phyloP scores from a whole-genome alignment of 1,140 invertebrate species.

The Tetragonula clypearis region DNA sequence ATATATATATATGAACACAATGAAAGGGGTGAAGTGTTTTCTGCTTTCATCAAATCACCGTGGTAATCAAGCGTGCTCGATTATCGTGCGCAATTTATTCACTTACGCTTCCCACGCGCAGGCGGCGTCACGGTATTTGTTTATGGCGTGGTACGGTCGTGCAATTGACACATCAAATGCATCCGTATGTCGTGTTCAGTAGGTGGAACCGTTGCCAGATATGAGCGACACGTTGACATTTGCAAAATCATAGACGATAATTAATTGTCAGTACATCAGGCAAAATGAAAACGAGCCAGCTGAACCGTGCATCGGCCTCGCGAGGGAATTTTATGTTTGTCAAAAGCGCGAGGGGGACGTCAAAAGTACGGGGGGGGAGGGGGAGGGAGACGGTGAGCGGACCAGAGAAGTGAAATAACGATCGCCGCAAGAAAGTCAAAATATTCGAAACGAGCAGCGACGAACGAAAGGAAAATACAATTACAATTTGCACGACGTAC shows the following conservation, averaged over 20 bases:
- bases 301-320: not conserved
- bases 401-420: too few relatives aligned
- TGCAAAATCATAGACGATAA: slow-evolving; percentile 44
- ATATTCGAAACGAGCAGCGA: not conserved
- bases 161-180: slow-evolving; percentile 38
- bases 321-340: not conserved
- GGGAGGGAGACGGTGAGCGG: too few relatives aligned
- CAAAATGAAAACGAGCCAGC: slow-evolving; percentile 6
- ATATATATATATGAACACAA: not conserved
- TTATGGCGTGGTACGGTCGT: slow-evolving; percentile 32
- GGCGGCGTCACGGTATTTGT: slow-evolving; percentile 17
- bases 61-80: not conserved
- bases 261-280: slow-evolving; percentile 38
- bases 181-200: slow-evolving; percentile 27
- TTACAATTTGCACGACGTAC: not conserved
- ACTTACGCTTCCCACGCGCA: not conserved
- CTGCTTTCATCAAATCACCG: not conserved
- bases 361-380: too few relatives aligned
- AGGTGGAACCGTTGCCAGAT: slow-evolving; percentile 18
- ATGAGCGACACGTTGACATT: slow-evolving; percentile 41
- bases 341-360: not conserved
- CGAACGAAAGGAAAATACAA: not conserved
- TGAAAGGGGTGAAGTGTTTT: not conserved
- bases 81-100: slow-evolving; percentile 6
- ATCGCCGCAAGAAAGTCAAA: not conserved